Evolutionary conservation across 2,797 vertebrate genomes (phyloP), one percentile per base, ranked within the genome.

Genomic region (Liasis olivaceus): DNA sequence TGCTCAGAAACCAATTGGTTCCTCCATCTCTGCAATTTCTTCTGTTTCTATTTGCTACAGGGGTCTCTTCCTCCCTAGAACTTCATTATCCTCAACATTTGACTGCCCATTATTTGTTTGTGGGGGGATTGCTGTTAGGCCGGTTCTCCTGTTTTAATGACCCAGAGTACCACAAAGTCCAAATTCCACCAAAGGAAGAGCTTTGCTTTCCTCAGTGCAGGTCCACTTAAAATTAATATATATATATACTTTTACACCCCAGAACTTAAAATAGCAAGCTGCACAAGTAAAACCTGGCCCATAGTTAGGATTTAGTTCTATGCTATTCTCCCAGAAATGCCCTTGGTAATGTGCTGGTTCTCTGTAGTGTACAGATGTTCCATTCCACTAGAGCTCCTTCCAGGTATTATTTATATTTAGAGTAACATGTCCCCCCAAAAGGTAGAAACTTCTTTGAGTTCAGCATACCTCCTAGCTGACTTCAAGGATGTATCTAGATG

Each of bases 1-100:
- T 2, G 15, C 4, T 31, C 12, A 69, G 24, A 59, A 15, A 4
- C 2, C 1, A 5, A 1, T 31, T 0, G 14, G n/a, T 85, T 2
- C 12, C 28, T n/a, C 13, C 3, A 14, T 20, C 60, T 54, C 72
- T 24, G 28, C 28, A 15, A 5, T 31, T 36, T 7, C 12, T 12
- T 69, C n/a, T 59, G 2, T 31, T 12, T 69, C n/a, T 59, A 2
- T 31, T 69, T 5, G 4, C 66, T 5, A 1, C 66, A 69, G 66
- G 31, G 36, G 7, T 28, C 51, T n/a, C 63, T 69, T 51, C 15
- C 17, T n/a, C 36, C 8, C 9, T 8, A 47, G 31, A 60, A 13
- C 66, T 31, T 91, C 28, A 24, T 20, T 14, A 47, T 1, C 24
- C 24, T 51, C 36, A 12, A 28, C 59, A 4, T 60, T 3, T 60